phyloP scores from a whole-genome alignment of 1,140 invertebrate species.

The Chlorops oryzae region DNA sequence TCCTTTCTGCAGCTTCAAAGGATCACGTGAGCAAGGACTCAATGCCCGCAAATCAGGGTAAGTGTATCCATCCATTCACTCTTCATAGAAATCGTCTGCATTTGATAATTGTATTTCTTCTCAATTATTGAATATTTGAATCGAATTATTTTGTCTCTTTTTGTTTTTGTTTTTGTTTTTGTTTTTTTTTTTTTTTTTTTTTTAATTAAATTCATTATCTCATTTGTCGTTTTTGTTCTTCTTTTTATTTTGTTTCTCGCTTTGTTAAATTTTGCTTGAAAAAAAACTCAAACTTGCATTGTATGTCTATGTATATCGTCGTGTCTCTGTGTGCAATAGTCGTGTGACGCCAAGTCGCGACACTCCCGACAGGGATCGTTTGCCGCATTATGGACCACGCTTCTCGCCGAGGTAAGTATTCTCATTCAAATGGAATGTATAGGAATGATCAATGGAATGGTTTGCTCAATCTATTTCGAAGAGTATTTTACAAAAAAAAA shows the following conservation, averaged over 20 bases:
- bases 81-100: neutral
- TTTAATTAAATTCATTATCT: constrained; percentile 31
- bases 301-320: neutral
- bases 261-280: constrained; percentile 19
- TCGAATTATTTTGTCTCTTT: neutral
- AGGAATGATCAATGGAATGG: no score
- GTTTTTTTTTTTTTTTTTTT: constrained; percentile 21
- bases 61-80: constrained; percentile 19
- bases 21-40: constrained; percentile 51
- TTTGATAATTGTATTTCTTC: constrained; percentile 5
- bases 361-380: constrained; percentile 63
- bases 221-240: constrained; percentile 19
- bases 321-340: constrained; percentile 49
- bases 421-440: no score
- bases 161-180: constrained; percentile 16
- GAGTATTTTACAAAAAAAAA: no score
- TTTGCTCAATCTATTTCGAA: no score
- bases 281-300: no score
- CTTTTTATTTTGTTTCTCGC: constrained; percentile 20
- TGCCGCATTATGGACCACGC: constrained; percentile 79
- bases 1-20: constrained; percentile 51
- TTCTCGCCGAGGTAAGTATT: constrained; percentile 73
- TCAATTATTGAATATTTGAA: constrained; percentile 6
- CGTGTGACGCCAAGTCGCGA: constrained; percentile 77
- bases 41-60: constrained; percentile 45